Percentiles rank a stretch among this genome's conserved stretches.
phyloP scores from a whole-genome alignment of 1,140 invertebrate species.

The Telenomus remus region DNA sequence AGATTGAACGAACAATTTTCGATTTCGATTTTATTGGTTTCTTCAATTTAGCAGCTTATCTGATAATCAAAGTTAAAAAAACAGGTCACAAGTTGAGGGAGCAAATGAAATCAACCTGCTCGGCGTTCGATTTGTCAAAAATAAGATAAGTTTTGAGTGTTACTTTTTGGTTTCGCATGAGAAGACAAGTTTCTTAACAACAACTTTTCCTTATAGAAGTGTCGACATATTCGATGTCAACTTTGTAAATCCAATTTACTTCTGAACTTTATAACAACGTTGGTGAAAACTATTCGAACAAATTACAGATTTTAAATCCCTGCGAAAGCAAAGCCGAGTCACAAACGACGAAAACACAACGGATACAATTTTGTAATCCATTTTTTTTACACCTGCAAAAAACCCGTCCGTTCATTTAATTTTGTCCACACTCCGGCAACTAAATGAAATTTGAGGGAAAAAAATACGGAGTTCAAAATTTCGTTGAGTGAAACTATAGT shows the following conservation, averaged over 20 bases:
- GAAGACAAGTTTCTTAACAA: conserved; percentile 45
- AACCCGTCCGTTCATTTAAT: neutral
- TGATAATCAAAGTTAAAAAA: neutral
- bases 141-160: conserved; percentile 47
- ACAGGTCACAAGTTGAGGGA: conserved; percentile 2
- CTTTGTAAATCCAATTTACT: conserved; percentile 52
- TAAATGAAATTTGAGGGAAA: too few species aligned
- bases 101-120: conserved; percentile 41
- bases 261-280: conserved; percentile 53
- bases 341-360: conserved; percentile 27
- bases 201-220: conserved; percentile 26
- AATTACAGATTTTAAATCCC: conserved; percentile 50
- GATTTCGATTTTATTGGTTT: neutral
- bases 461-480: too few species aligned
- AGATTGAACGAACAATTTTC: too few species aligned
- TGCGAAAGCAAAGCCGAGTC: conserved; percentile 21
- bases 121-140: conserved; percentile 50
- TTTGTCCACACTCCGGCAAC: too few species aligned
- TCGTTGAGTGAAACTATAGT: too few species aligned
- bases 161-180: conserved; percentile 33
- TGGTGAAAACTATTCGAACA: conserved; percentile 51
- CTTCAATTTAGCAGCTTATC: too few species aligned
- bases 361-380: conserved; percentile 24
- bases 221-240: conserved; percentile 52
- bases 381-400: conserved; percentile 6